These are phyloP conservation scores for Notoglanidium macrostoma DNA, from an alignment of 2,797 vertebrate genomes.

Conservation along the genomic window DNA sequence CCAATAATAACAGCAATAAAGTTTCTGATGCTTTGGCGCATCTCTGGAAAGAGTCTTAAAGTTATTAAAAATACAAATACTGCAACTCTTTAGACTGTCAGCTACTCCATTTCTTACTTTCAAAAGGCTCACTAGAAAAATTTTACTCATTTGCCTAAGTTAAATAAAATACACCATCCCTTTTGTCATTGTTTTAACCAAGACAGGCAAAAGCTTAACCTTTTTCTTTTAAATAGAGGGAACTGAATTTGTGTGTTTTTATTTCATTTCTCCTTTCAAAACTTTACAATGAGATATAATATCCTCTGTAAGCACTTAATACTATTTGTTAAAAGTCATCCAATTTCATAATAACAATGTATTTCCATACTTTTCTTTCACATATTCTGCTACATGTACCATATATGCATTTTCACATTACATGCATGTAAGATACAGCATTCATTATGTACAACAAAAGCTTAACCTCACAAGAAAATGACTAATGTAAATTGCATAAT, in stretches of 20 bases:
- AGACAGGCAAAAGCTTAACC: background rate
- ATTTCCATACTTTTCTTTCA: too few species aligned
- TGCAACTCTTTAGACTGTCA: background rate
- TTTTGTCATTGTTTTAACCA: background rate
- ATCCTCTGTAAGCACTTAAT: background rate
- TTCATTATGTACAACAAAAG: background rate
- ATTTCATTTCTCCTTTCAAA: background rate
- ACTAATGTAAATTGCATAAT: background rate
- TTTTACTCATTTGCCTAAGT: background rate
- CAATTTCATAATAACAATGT: too few species aligned
- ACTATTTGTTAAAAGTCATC: background rate
- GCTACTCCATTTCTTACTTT: too few species aligned
- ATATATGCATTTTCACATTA: background rate
- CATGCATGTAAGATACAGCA: background rate
- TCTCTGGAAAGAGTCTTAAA: background rate
- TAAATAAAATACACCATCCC: background rate
- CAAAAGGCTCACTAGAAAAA: background rate
- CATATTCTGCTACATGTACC: too few species aligned
- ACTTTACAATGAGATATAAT: background rate
- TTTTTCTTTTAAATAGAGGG: background rate
- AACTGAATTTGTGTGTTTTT: background rate
- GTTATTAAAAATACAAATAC: background rate
- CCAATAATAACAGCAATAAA: background rate
- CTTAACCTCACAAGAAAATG: background rate
- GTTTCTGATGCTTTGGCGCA: background rate